A percentile compares a stretch with the other conserved stretches of the same genome.
Evolutionary conservation across 2,113 vertebrate species (phyloP).

Genomic region (Saimiri boliviensis): DNA sequence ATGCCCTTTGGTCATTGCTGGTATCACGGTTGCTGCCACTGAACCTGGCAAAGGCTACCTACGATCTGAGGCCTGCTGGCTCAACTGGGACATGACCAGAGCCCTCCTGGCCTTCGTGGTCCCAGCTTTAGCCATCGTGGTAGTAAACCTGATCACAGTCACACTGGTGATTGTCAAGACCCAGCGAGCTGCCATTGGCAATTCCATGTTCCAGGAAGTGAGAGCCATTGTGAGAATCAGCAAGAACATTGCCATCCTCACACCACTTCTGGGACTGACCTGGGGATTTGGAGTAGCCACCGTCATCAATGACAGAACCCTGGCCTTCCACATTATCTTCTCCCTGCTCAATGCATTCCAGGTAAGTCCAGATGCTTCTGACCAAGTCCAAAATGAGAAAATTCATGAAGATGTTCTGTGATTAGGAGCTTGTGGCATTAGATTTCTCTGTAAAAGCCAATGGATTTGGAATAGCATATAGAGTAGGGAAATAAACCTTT

Average conservation of each 20-base stretch:
- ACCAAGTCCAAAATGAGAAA: not conserved
- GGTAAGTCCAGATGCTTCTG: slow-evolving; percentile 79
- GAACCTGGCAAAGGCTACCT: slow-evolving; percentile 86
- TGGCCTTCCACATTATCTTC: slow-evolving; percentile 84
- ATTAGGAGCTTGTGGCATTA: not conserved
- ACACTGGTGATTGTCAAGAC: slow-evolving; percentile 88
- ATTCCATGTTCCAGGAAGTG: slow-evolving; percentile 84
- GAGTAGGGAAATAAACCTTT: not conserved
- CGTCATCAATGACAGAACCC: not conserved
- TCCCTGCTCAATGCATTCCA: slow-evolving; percentile 91
- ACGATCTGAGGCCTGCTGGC: slow-evolving; percentile 87
- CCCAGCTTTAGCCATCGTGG: slow-evolving; percentile 88
- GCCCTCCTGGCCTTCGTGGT: slow-evolving; percentile 92
- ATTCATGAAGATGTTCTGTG: not conserved
- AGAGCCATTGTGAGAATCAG: slow-evolving; percentile 81
- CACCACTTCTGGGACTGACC: slow-evolving; percentile 92
- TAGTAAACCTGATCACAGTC: slow-evolving; percentile 88
- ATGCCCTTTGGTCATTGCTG: slow-evolving; percentile 88
- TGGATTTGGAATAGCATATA: not conserved
- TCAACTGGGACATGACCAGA: slow-evolving; percentile 89
- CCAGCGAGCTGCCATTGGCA: slow-evolving; percentile 78
- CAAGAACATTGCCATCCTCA: slow-evolving; percentile 90
- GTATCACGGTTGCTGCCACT: slow-evolving; percentile 88
- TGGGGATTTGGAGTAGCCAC: slow-evolving; percentile 91
- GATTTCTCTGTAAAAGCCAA: not conserved